phyloP scores from a whole-genome alignment of 2,113 vertebrate genomes.

The Gadus chalcogrammus region DNA sequence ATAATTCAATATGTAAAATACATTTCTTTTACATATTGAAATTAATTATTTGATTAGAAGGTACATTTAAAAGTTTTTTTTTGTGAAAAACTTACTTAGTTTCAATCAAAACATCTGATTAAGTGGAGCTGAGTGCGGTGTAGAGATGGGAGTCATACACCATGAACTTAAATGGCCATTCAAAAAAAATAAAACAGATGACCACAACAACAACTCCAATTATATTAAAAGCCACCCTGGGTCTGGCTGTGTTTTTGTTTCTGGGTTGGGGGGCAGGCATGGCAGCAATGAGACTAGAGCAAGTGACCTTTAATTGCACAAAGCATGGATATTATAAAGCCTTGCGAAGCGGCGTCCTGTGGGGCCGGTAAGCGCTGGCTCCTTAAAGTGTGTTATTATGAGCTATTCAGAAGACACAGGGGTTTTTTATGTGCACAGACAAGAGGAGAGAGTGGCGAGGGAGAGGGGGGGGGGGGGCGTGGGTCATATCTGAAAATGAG shows the following conservation, averaged over 20 bases:
- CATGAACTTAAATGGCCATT: no score
- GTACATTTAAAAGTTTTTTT: no score
- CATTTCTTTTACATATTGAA: no score
- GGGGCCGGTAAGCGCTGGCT: constrained; percentile 65
- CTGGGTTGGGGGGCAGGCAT: not conserved
- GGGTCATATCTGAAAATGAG: constrained; percentile 71
- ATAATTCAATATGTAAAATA: no score
- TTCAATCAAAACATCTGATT: no score
- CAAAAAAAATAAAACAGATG: no score
- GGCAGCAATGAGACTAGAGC: constrained; percentile 50
- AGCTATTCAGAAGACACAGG: constrained; percentile 71
- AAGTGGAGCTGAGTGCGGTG: no score
- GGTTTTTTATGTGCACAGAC: constrained; percentile 65
- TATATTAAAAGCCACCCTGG: constrained; percentile 42
- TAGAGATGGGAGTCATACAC: no score
- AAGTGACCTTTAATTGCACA: constrained; percentile 79
- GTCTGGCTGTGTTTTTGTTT: not conserved
- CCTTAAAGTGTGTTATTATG: constrained; percentile 77
- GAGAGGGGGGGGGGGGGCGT: not conserved
- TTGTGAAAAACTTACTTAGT: no score
- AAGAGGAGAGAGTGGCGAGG: constrained; percentile 25
- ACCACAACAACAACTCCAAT: constrained; percentile 64
- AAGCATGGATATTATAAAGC: constrained; percentile 68
- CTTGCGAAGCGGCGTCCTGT: constrained; percentile 58
- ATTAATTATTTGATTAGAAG: no score